These are phyloP conservation scores for Acrossocheilus wenchowensis DNA, from an alignment of 2,797 vertebrate species.

Conservation along the genomic window DNA sequence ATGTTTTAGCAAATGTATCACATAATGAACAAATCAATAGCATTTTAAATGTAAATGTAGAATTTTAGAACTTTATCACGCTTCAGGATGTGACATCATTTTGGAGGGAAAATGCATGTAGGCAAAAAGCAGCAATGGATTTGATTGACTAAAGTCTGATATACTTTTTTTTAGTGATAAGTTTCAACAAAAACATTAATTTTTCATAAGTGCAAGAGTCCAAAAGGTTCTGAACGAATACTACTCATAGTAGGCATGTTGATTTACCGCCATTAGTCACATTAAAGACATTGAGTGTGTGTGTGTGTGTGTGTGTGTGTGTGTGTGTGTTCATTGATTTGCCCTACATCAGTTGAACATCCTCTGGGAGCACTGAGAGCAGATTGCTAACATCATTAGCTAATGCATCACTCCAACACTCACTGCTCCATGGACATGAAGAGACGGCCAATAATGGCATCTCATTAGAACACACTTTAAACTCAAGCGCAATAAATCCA, in stretches of 20 bases:
- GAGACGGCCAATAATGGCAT: conserved; percentile 14
- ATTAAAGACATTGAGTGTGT: neutral
- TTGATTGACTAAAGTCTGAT: neutral
- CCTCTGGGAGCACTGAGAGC: conserved; percentile 19
- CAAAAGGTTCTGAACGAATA: neutral
- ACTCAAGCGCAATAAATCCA: neutral
- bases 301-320: neutral
- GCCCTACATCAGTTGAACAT: conserved; percentile 13
- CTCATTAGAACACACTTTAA: conserved; percentile 27
- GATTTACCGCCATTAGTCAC: neutral
- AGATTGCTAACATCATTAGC: conserved; percentile 32
- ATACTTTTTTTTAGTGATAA: neutral
- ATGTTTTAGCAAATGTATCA: neutral
- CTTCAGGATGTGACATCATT: neutral
- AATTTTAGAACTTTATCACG: neutral
- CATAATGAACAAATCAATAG: neutral
- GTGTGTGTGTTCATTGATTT: conserved; percentile 17
- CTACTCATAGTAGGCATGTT: neutral
- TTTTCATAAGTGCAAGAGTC: neutral
- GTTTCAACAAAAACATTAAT: neutral
- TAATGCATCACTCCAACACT: conserved; percentile 28
- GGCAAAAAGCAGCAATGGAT: neutral
- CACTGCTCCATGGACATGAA: neutral
- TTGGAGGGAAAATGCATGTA: neutral
- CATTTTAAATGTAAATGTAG: neutral